Conservation (phyloP, 2,797 vertebrate species). For the Onychomys arenicola region DNA sequence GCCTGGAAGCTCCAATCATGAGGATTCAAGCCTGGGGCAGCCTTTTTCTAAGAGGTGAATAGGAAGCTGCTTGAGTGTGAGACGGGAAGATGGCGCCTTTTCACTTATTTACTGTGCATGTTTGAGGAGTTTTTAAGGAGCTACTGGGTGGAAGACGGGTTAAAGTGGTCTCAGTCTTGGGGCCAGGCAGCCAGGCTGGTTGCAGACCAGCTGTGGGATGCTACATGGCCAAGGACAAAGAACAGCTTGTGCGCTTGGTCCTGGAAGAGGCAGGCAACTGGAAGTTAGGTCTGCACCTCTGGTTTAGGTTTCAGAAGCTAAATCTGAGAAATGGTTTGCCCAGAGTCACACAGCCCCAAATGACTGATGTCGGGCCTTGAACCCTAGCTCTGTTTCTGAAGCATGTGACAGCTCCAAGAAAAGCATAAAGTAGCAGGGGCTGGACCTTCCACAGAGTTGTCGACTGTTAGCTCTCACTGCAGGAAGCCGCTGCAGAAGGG, state of each 20-base stretch:
- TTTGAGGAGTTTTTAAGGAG: not conserved
- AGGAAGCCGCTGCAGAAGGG: not conserved
- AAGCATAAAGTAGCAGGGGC: not conserved
- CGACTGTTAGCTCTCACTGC: not conserved
- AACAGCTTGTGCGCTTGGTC: not conserved
- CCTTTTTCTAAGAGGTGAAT: not conserved
- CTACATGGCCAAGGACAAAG: not conserved
- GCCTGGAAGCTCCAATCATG: accelerated
- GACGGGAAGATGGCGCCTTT: not conserved
- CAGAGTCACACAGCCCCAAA: not conserved
- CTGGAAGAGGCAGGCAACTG: not conserved
- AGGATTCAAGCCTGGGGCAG: no score
- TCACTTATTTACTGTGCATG: not conserved
- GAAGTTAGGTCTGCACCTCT: not conserved
- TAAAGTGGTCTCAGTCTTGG: not conserved
- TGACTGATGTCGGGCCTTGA: no score
- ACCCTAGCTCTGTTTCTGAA: accelerated
- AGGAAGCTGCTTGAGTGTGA: not conserved
- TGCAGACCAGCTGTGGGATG: not conserved
- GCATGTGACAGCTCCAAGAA: not conserved
- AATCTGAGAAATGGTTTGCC: not conserved
- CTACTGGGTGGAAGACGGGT: not conserved
- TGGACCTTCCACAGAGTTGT: not conserved
- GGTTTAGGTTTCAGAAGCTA: not conserved
- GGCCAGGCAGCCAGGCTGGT: not conserved